Percentiles rank a stretch among this genome's conserved stretches.
These are phyloP conservation scores for Mastacembelus armatus DNA, from an alignment of 2,797 vertebrate species.

Conservation along the genomic window DNA sequence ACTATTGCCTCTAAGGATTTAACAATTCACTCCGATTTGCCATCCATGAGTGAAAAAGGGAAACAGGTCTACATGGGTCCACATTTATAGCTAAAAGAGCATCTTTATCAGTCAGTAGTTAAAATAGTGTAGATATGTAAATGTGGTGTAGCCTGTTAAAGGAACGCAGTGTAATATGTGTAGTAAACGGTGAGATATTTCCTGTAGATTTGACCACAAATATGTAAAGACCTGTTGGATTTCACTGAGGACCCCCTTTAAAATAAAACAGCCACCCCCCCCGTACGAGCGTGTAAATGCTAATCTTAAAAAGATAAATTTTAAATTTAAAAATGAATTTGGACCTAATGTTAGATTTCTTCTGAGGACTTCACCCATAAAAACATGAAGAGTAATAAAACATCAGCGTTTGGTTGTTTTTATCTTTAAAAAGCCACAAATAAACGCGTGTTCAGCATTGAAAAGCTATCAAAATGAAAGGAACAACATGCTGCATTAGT, in stretches of 20 bases:
- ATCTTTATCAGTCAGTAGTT: no score
- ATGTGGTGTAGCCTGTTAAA: no score
- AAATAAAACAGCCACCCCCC: not conserved
- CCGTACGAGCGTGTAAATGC: not conserved
- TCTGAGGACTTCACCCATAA: not conserved
- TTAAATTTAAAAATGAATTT: not conserved
- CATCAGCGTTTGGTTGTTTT: slow-evolving; percentile 25
- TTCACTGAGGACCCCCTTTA: not conserved
- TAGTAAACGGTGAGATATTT: no score
- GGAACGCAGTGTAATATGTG: no score
- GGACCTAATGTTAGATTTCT: not conserved
- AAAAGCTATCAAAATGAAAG: slow-evolving; percentile 45
- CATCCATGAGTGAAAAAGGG: no score
- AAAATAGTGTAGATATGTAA: no score
- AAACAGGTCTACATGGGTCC: no score
- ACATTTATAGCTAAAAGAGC: no score
- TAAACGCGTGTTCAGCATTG: slow-evolving; percentile 15
- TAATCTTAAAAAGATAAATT: not conserved
- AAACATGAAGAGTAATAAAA: no score
- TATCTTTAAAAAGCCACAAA: slow-evolving; percentile 32
- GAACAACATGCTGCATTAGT: slow-evolving; percentile 33
- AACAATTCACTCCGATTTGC: no score
- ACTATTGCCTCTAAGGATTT: no score
- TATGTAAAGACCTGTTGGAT: not conserved
- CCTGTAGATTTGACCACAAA: not conserved